Evolutionary conservation across 2,888 invertebrate species (phyloP).

Genomic region (Perdita meconis): DNA sequence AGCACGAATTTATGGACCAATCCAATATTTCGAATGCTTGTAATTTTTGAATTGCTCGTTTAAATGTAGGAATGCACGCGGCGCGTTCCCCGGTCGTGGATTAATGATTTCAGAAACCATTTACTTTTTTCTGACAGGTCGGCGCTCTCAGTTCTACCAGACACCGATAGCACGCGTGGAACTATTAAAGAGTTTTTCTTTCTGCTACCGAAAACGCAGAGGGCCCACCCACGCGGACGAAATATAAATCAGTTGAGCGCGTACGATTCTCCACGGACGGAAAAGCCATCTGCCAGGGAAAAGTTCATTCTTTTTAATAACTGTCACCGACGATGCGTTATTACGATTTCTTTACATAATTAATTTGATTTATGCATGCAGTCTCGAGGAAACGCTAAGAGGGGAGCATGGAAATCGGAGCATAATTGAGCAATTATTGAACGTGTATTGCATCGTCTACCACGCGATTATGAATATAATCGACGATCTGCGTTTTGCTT

Average conservation of each 20-base stretch:
- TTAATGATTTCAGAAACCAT: constrained; percentile 53
- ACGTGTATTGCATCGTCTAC: not conserved
- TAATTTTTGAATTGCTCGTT: not conserved
- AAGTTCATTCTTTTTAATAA: constrained; percentile 68
- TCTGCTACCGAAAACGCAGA: constrained; percentile 61
- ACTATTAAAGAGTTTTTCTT: constrained; percentile 68
- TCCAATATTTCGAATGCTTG: not conserved
- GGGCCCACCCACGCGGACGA: constrained; percentile 71
- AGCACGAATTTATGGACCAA: too few relatives aligned
- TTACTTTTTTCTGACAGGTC: constrained; percentile 40
- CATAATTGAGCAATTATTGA: not conserved
- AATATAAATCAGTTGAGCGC: constrained; percentile 66
- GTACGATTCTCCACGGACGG: constrained; percentile 59
- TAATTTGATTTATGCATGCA: constrained; percentile 72
- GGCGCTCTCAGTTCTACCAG: constrained; percentile 55
- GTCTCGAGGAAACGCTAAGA: not conserved
- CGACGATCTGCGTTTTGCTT: too few relatives aligned
- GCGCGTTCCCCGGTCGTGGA: constrained; percentile 13
- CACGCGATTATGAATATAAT: too few relatives aligned
- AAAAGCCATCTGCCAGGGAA: constrained; percentile 61
- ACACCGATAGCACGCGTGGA: constrained; percentile 64
- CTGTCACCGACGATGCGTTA: constrained; percentile 57
- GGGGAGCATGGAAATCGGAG: not conserved
- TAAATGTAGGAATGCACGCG: not conserved
- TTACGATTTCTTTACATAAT: constrained; percentile 62